Evolutionary conservation across 2,797 vertebrate genomes (phyloP).

Genomic region (Dicrostonyx torquatus): DNA sequence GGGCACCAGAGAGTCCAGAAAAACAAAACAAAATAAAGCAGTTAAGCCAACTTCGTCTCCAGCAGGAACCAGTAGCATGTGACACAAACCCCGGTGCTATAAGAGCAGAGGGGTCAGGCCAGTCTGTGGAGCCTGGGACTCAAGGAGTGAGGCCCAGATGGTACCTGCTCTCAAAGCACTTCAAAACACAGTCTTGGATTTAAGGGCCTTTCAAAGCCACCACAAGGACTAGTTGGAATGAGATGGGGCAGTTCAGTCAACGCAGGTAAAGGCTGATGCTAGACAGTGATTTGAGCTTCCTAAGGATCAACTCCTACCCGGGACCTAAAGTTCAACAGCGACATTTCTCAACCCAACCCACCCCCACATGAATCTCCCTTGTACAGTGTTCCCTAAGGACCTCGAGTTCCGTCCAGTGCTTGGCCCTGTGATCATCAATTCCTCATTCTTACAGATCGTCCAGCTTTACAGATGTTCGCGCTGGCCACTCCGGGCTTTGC

Average conservation of each 20-base stretch:
- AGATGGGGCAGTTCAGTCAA: background rate
- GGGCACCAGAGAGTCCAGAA: background rate
- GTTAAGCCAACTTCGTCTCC: rapidly evolving
- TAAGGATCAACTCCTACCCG: background rate
- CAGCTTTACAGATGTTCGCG: slow-evolving; percentile 77
- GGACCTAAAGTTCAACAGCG: slow-evolving; percentile 55
- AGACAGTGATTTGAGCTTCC: background rate
- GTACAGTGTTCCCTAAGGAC: slow-evolving; percentile 6
- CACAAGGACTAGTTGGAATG: background rate
- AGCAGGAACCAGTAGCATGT: background rate
- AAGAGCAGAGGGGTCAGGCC: background rate
- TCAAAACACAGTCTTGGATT: background rate
- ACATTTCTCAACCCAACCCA: slow-evolving; percentile 32
- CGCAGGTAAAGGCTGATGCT: background rate
- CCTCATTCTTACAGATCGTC: slow-evolving; percentile 36
- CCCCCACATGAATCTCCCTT: slow-evolving; percentile 56
- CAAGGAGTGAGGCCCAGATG: background rate
- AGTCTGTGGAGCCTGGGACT: background rate
- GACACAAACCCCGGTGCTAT: background rate
- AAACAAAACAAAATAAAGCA: no score
- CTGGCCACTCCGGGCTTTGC: slow-evolving; percentile 61
- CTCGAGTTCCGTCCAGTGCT: slow-evolving; percentile 56
- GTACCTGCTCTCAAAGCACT: background rate
- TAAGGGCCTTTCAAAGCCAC: slow-evolving; percentile 19
- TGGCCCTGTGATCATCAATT: slow-evolving; percentile 56